Evolutionary conservation across 64 coral and sea anemone species (phyloP), one percentile per base, ranked within the genome.

Genomic region (Dendrophyllia cribrosa): DNA sequence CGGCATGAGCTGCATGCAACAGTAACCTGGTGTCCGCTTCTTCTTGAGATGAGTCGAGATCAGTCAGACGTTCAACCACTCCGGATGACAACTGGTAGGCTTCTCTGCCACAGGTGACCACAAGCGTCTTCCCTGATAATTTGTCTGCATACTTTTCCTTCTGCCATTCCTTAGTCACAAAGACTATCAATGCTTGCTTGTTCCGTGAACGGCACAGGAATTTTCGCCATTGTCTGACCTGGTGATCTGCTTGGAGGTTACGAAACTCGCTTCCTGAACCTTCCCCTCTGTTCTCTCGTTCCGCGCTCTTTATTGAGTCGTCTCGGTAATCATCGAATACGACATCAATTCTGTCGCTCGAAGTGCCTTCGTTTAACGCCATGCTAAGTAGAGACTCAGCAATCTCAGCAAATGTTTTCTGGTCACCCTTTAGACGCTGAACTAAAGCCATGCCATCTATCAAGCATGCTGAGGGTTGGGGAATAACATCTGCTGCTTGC

Each of bases 401-500:
- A 89, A 89, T 46, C 49, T 65, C 51, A 83, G 68, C 76, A 70
- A 94, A 83, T 82, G 66, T 89, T 19, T 89, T 89, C n/a, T 89
- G 67, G 67, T 94, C 92, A 56, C 86, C 92, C 47, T 73, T 51
- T 48, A 93, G 53, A 24, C 66, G 69, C 51, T 93, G 77, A 55
- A 93, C 92, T 59, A 88, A 21, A 74, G 76, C 85, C 85, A 93
- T 93, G 16, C 91, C 91, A 79, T 82, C 91, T 46, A 87, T 76
- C 8, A 93, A 23, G 48, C 84, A 76, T 51, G 92, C 87, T 49
- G 66, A 89, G 20, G 76, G 92, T 58, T 82, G 50, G 66, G 92
- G 65, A 43, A 94, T 61, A 1, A 5, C 51, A 44, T 88, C 66
- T 74, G 86, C 60, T 88, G 86, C 45, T 69, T 48, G 48, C 14